Evolutionary conservation across 2,797 vertebrate species (phyloP), one percentile per base, ranked within the genome.

Genomic region (Lithobates pipiens): DNA sequence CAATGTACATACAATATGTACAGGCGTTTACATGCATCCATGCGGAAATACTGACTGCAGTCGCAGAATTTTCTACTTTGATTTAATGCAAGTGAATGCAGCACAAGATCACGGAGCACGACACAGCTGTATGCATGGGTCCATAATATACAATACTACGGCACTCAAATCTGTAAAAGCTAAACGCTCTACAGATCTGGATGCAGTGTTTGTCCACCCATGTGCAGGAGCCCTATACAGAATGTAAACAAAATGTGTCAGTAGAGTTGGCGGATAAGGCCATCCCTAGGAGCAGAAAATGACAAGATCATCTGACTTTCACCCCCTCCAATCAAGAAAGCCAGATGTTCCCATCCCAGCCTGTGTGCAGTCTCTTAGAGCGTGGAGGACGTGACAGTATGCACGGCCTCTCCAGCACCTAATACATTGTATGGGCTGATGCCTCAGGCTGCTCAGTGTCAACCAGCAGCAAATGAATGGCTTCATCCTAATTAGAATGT

Each of bases 381-480:
- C 3, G 4, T 36, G 27, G 77, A 61, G 79, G 85, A 86, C 85
- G 85, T 86, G 80, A 82, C 75, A 42, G 36, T 27, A 16, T 16
- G 16, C 68, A 86, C 72, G 21, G 39, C 25, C 75, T 11, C 11
- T 4, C 16, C 11, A 69, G 65, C 13, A 46, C 68, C 34, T 69
- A 42, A 54, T 72, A 13, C 61, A 67, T 46, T 39, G 54, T 25
- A 73, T 29, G 57, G 34, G 32, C 61, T 39, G 74, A 44, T n/a
- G 63, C 63, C 82, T 76, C 50, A 34, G 44, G 82, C 63, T 69
- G 82, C 15, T 73, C 36, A 65, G 54, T 13, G 25, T 44, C 42
- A 46, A 32, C 21, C 34, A 65, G 36, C n/a, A 67, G 21, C 2
- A 39, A 78, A 42, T 39, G 61, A 29, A 39, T 67, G 75, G 10